These are phyloP conservation scores for Lemur catta DNA, from an alignment of 2,797 vertebrate species.

Conservation along the genomic window DNA sequence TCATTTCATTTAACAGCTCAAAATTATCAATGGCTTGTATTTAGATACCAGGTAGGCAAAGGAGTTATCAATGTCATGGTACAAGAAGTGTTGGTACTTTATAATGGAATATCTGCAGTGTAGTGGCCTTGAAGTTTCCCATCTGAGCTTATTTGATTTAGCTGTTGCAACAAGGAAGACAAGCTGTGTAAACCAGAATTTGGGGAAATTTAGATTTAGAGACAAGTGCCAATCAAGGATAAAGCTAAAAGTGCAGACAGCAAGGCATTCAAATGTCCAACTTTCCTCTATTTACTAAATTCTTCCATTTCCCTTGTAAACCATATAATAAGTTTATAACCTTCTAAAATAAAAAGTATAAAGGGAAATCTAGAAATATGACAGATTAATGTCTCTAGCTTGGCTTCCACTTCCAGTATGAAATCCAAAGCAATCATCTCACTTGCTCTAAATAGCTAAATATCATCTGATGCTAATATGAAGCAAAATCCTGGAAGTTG, in stretches of 20 bases:
- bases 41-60: neutral
- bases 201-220: neutral
- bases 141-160: neutral
- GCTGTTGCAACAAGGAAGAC: neutral
- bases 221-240: neutral
- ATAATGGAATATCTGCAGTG: no score
- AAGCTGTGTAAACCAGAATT: neutral
- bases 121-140: neutral
- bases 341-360: neutral
- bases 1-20: neutral
- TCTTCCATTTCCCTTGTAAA: neutral
- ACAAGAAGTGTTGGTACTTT: neutral
- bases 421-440: neutral
- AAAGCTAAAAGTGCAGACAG: neutral
- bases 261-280: neutral
- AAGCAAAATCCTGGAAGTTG: neutral
- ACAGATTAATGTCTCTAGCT: neutral
- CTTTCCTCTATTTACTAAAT: neutral
- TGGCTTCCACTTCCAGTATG: neutral
- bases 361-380: neutral
- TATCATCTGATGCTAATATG: neutral
- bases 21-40: neutral
- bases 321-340: neutral
- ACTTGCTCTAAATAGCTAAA: neutral
- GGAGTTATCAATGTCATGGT: accelerated